These are phyloP conservation scores for Pentamera pediparva DNA, from an alignment of 53 echinoderm and acorn worm genomes.

Conservation along the genomic window DNA sequence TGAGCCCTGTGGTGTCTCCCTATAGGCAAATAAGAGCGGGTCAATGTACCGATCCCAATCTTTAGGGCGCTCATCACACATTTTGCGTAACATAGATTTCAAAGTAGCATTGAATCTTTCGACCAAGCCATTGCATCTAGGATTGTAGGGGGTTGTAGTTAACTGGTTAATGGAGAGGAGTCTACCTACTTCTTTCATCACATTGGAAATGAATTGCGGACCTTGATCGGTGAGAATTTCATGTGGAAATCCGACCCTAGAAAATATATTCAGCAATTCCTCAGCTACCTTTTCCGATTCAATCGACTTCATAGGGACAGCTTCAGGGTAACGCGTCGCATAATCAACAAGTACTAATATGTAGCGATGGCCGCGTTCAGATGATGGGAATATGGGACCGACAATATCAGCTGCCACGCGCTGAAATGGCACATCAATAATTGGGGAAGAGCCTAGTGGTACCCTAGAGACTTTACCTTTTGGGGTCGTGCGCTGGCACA, in stretches of 20 bases:
- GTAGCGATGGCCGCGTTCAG: conserved; percentile 34
- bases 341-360: conserved; percentile 37
- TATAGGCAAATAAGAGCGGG: too few relatives aligned
- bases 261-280: conserved; percentile 40
- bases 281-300: conserved; percentile 37
- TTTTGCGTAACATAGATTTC: conserved; percentile 31
- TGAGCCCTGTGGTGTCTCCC: conserved; percentile 42
- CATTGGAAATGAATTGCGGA: conserved; percentile 38
- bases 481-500: conserved; percentile 49
- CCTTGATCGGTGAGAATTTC: conserved; percentile 47
- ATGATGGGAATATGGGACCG: conserved; percentile 38
- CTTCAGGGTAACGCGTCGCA: conserved; percentile 48
- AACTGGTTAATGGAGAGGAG: conserved; percentile 34
- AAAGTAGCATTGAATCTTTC: conserved; percentile 45
- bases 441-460: conserved; percentile 36
- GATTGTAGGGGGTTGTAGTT: conserved; percentile 43
- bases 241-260: conserved; percentile 45
- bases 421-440: conserved; percentile 37
- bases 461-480: conserved; percentile 44
- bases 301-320: conserved; percentile 37
- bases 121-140: conserved; percentile 40
- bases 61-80: conserved; percentile 47
- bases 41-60: too few relatives aligned
- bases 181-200: conserved; percentile 52
- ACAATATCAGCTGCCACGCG: conserved; percentile 49